These are phyloP conservation scores for Oreochromis mossambicus DNA, from an alignment of 2,797 vertebrate species.

Conservation along the genomic window DNA sequence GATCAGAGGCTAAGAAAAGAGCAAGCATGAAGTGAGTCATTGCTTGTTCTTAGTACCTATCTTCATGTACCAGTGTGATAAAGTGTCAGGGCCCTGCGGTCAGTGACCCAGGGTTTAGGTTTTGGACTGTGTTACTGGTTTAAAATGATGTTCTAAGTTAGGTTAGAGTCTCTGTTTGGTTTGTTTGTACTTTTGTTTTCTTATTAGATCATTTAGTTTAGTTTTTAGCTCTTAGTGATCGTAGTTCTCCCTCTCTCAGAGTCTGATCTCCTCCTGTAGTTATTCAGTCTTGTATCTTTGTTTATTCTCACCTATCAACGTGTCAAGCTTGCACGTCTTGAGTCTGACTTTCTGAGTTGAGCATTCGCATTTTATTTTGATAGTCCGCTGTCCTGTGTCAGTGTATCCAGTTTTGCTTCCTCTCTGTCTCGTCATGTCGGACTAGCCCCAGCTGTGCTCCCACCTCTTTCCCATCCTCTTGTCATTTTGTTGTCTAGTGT, in stretches of 20 bases:
- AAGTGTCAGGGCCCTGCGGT: neutral
- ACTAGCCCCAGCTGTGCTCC: too few relatives aligned
- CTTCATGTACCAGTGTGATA: neutral
- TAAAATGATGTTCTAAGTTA: fast-evolving
- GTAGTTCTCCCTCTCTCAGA: fast-evolving
- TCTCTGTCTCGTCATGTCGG: too few relatives aligned
- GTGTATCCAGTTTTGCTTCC: too few relatives aligned
- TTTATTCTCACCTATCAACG: neutral
- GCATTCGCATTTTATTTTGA: fast-evolving
- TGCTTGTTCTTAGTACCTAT: neutral
- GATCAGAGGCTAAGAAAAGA: fast-evolving
- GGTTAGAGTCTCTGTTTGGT: neutral
- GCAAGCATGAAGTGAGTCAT: neutral
- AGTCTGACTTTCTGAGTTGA: neutral
- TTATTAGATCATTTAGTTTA: neutral
- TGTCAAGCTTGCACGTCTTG: fast-evolving
- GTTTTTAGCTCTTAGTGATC: neutral
- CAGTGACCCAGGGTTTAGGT: fast-evolving
- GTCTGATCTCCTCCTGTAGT: neutral
- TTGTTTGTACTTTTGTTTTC: neutral
- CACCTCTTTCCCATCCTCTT: fast-evolving
- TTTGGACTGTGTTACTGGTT: too few relatives aligned
- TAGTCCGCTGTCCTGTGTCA: fast-evolving
- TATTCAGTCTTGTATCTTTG: fast-evolving
- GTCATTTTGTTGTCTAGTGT: too few relatives aligned